These are phyloP conservation scores for Drosophila limbata DNA, from an alignment of 2,888 invertebrate species.

Conservation along the genomic window DNA sequence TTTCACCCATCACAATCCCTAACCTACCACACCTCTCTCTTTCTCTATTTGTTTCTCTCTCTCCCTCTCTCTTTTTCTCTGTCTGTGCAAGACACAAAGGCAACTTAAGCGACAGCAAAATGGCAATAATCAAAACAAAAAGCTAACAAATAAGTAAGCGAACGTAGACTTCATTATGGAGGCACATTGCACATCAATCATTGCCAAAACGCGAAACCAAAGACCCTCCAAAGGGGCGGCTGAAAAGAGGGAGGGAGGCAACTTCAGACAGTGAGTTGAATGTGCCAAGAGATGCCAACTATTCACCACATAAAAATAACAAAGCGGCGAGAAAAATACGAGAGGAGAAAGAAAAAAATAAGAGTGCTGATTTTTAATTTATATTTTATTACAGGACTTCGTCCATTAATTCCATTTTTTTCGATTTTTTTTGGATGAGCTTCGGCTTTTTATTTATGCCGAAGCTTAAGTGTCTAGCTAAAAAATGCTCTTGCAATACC, in stretches of 20 bases:
- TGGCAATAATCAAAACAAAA: conserved; percentile 78
- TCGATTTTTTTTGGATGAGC: too few species aligned
- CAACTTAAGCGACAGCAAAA: conserved; percentile 62
- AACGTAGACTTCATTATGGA: conserved; percentile 72
- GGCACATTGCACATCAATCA: conserved; percentile 73
- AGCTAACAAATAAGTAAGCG: conserved; percentile 67
- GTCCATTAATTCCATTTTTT: too few species aligned
- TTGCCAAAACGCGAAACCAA: conserved; percentile 61
- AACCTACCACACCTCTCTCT: conserved; percentile 71
- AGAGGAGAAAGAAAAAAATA: too few species aligned
- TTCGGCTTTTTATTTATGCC: too few species aligned
- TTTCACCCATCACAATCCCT: conserved; percentile 62
- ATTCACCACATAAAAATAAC: background rate
- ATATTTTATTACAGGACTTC: too few species aligned
- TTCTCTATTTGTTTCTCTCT: background rate
- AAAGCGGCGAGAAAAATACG: background rate
- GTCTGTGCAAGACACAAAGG: conserved; percentile 45
- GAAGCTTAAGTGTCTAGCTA: too few species aligned
- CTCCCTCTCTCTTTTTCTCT: background rate
- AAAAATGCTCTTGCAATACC: too few species aligned
- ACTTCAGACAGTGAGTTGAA: conserved; percentile 51
- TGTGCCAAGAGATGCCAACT: conserved; percentile 48
- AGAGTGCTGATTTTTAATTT: too few species aligned
- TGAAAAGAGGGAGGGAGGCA: background rate
- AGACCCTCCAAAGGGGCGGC: background rate